These are phyloP conservation scores for Platygyra sinensis DNA, from an alignment of 64 coral and sea anemone genomes.

Conservation along the genomic window DNA sequence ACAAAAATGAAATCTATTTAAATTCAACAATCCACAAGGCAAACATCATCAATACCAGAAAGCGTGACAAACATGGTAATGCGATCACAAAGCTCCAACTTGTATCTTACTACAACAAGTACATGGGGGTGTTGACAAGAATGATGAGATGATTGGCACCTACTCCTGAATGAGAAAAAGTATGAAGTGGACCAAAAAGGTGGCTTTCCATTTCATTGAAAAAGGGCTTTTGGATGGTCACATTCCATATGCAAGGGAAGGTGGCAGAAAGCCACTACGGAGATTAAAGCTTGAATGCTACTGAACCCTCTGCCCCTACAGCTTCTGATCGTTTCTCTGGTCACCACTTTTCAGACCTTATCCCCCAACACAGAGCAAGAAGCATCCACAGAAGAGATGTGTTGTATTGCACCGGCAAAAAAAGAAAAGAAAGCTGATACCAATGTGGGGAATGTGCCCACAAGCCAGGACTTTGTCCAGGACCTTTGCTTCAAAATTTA, in stretches of 20 bases:
- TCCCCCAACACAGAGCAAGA: too few species aligned
- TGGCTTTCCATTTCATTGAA: constrained; percentile 20
- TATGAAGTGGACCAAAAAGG: constrained; percentile 49
- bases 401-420: too few species aligned
- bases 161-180: constrained; percentile 25
- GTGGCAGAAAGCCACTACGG: not conserved
- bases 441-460: too few species aligned
- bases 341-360: not conserved
- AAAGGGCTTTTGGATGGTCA: constrained; percentile 25
- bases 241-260: not conserved
- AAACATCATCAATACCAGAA: too few species aligned
- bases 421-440: too few species aligned
- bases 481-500: too few species aligned
- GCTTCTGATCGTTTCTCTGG: not conserved
- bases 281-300: constrained; percentile 15
- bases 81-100: not conserved
- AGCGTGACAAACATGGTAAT: constrained; percentile 3
- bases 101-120: constrained; percentile 40
- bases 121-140: constrained; percentile 38
- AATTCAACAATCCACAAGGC: too few species aligned
- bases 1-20: too few species aligned
- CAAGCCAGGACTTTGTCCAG: too few species aligned
- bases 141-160: constrained; percentile 36
- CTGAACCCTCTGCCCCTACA: constrained; percentile 2
- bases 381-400: too few species aligned